phyloP scores from a whole-genome alignment of 1,140 invertebrate genomes.

The Contarinia nasturtii region DNA sequence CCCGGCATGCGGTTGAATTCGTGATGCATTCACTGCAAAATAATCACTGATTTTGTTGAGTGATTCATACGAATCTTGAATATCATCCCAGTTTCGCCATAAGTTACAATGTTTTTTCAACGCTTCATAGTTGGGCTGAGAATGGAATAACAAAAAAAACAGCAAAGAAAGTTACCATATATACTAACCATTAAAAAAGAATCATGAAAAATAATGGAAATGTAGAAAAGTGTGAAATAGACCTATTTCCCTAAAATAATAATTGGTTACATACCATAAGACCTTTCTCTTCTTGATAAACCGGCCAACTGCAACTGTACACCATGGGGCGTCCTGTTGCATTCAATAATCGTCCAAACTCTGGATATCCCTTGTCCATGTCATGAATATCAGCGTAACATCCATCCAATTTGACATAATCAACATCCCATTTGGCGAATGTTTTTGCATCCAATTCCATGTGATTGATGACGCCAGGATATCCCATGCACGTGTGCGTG shows the following conservation, averaged over 20 bases:
- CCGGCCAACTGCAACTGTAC: conserved; percentile 80
- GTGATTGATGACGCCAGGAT: conserved; percentile 60
- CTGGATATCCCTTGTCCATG: conserved; percentile 43
- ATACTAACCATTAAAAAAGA: too few relatives aligned
- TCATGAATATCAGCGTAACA: conserved; percentile 47
- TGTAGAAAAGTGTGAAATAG: too few relatives aligned
- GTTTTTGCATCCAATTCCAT: conserved; percentile 60
- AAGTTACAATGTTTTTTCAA: conserved; percentile 77
- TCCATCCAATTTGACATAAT: conserved; percentile 79
- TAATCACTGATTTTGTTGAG: conserved; percentile 54
- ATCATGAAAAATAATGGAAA: too few relatives aligned
- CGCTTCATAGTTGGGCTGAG: conserved; percentile 61
- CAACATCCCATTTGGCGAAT: conserved; percentile 75
- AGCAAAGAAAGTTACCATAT: too few relatives aligned
- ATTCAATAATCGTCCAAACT: conserved; percentile 53
- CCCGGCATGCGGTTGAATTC: conserved; percentile 47
- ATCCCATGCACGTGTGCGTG: conserved; percentile 61
- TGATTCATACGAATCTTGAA: conserved; percentile 63
- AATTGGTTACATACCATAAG: conserved; percentile 55
- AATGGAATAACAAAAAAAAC: too few relatives aligned
- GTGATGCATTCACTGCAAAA: conserved; percentile 56
- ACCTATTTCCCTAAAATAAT: too few relatives aligned
- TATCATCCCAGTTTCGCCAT: conserved; percentile 77
- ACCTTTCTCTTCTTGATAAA: conserved; percentile 71
- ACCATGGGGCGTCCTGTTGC: conserved; percentile 62